Evolutionary conservation across 2,888 invertebrate species (phyloP).

Genomic region (Eupithecia pulchellata): DNA sequence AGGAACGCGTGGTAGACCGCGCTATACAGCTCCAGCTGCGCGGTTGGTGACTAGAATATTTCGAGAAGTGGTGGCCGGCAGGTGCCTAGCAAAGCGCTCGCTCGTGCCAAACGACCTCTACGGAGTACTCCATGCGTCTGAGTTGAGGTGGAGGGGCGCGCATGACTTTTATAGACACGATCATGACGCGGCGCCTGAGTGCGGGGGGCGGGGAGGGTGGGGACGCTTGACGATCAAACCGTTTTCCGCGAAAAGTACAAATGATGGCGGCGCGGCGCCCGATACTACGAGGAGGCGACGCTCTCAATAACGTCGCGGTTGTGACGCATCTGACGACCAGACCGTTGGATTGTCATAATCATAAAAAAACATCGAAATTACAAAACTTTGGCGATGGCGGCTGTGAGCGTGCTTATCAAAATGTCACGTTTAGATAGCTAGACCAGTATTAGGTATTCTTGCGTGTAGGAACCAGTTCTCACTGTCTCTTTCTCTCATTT

Average conservation of each 20-base stretch:
- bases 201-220: constrained; percentile 52
- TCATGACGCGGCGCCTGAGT: constrained; percentile 71
- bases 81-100: constrained; percentile 87
- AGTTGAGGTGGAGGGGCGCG: constrained; percentile 82
- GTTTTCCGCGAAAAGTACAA: constrained; percentile 83
- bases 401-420: constrained; percentile 59
- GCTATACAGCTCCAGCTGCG: constrained; percentile 81
- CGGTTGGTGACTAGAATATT: constrained; percentile 83
- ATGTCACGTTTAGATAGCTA: constrained; percentile 1
- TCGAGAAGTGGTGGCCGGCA: constrained; percentile 83
- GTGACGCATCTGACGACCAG: constrained; percentile 73
- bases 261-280: constrained; percentile 66
- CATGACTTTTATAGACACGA: constrained; percentile 78
- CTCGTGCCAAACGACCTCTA: constrained; percentile 87
- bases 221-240: constrained; percentile 69
- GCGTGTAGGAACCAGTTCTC: constrained; percentile 39
- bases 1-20: constrained; percentile 84
- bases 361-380: constrained; percentile 49
- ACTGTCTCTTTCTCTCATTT: constrained; percentile 26
- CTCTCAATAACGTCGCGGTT: constrained; percentile 60
- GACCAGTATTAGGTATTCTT: constrained; percentile 39
- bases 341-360: constrained; percentile 68
- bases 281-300: constrained; percentile 42
- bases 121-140: constrained; percentile 87
- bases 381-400: constrained; percentile 48